Base-by-base conservation (phyloP, 2,888 invertebrate species). In the Hedya salicella region DNA sequence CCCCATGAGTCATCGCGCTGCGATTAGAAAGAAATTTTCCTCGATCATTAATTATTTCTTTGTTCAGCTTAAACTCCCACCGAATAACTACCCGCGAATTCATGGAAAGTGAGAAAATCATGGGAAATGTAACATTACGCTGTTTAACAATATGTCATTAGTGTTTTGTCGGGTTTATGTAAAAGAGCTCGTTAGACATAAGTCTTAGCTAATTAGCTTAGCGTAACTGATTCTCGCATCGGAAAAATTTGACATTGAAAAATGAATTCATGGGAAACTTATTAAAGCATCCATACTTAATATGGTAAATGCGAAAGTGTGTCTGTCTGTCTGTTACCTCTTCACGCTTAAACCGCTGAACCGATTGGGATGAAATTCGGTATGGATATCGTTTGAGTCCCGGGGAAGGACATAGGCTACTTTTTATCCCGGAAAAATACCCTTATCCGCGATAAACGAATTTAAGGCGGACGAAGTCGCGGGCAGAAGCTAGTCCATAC, bases 41-140 rank as follows among this genome's bases (percentile, higher is more conserved):
- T 69, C 44, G 67, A 62, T 71, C 69, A 70, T 72, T 69, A 70
- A 65, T 56, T 60, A 49, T 53, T 67, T 70, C 61, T 71, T 71
- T 69, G 67, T 56, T 68, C 39, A 52, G 14, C 30, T 16, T 21
- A 19, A 57, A 25, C 63, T 67, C 63, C 25, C 64, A 50, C 14
- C 46, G 62, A 66, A 60, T 49, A 42, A n/a, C n/a, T n/a, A n/a
- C n/a, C n/a, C n/a, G n/a, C n/a, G n/a, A n/a, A n/a, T 60, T 71
- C 75, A 63, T 67, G 67, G 74, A 72, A 74, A 70, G 68, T 49
- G 63, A 53, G 62, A 68, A 69, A 70, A 70, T 46, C 68, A 74
- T 75, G 74, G 70, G 75, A 74, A 69, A 68, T 69, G 62, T 68
- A 63, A 61, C 66, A 49, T 50, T 49, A 50, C 69, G 61, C 62